Conservation (phyloP, 2,888 invertebrate species). For the Apeira syringaria region DNA sequence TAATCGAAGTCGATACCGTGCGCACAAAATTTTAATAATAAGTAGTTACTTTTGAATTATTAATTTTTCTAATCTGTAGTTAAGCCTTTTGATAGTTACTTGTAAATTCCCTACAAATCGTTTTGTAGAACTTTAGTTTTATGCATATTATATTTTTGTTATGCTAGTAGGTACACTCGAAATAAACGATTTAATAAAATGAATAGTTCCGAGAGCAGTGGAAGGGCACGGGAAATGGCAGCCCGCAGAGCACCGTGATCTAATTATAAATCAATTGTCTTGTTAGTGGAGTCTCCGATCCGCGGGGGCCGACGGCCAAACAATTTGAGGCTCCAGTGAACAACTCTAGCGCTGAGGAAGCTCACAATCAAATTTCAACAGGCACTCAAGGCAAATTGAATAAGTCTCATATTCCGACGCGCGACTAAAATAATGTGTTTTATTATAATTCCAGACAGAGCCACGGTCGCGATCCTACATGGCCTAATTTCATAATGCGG, state of each 20-base stretch:
- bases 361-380: constrained; percentile 58
- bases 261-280: constrained; percentile 55
- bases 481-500: constrained; percentile 34
- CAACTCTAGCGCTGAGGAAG: constrained; percentile 57
- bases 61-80: too few relatives aligned
- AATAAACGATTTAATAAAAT: too few relatives aligned
- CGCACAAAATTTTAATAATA: too few relatives aligned
- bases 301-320: constrained; percentile 28
- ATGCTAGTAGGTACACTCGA: too few relatives aligned
- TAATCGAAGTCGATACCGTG: too few relatives aligned
- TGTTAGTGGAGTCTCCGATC: constrained; percentile 37
- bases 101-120: too few relatives aligned
- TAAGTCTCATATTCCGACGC: constrained; percentile 56
- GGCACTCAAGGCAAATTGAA: constrained; percentile 59
- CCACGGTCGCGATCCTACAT: constrained; percentile 31
- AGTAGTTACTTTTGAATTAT: too few relatives aligned
- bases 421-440: constrained; percentile 34
- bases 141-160: too few relatives aligned
- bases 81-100: too few relatives aligned
- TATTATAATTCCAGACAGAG: constrained; percentile 27
- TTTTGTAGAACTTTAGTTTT: too few relatives aligned
- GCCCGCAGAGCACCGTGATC: constrained; percentile 26
- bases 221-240: constrained; percentile 19
- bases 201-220: background rate
- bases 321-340: constrained; percentile 41